phyloP scores from a whole-genome alignment of 2,888 invertebrate genomes.

The Bombylius major region DNA sequence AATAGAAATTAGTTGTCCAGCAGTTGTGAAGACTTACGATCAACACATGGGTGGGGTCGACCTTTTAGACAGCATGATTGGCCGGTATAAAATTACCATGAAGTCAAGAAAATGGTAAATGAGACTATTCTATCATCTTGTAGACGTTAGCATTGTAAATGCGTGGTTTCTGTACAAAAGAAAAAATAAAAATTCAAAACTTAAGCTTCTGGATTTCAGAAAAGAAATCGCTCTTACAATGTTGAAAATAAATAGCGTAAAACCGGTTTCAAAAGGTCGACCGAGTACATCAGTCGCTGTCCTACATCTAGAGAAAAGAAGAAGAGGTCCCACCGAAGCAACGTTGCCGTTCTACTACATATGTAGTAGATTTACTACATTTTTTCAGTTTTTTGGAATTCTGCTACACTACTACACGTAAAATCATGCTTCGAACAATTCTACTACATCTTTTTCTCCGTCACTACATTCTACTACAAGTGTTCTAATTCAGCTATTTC shows the following conservation, averaged over 20 bases:
- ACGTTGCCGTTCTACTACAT: too few species aligned
- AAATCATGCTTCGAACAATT: too few species aligned
- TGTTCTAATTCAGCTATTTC: too few species aligned
- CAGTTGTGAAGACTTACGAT: conserved; percentile 4
- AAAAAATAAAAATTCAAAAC: too few species aligned
- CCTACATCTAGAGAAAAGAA: not conserved
- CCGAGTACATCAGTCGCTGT: too few species aligned
- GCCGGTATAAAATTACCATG: conserved; percentile 9
- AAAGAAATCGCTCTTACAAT: not conserved
- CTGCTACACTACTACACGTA: too few species aligned
- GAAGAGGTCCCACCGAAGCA: not conserved
- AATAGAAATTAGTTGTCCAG: not conserved
- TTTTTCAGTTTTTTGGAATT: too few species aligned
- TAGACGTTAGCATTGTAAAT: not conserved
- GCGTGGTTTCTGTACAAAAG: too few species aligned
- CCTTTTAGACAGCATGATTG: conserved; percentile 11
- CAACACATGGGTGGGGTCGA: conserved; percentile 5
- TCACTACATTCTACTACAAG: too few species aligned
- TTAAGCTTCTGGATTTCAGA: not conserved
- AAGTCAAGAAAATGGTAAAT: conserved; percentile 8
- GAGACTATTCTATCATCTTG: too few species aligned
- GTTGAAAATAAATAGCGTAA: not conserved
- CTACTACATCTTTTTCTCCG: too few species aligned
- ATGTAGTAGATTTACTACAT: too few species aligned
- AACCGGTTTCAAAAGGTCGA: not conserved